Evolutionary conservation across 1,140 invertebrate genomes (phyloP).

Genomic region (Hormaphis cornu): DNA sequence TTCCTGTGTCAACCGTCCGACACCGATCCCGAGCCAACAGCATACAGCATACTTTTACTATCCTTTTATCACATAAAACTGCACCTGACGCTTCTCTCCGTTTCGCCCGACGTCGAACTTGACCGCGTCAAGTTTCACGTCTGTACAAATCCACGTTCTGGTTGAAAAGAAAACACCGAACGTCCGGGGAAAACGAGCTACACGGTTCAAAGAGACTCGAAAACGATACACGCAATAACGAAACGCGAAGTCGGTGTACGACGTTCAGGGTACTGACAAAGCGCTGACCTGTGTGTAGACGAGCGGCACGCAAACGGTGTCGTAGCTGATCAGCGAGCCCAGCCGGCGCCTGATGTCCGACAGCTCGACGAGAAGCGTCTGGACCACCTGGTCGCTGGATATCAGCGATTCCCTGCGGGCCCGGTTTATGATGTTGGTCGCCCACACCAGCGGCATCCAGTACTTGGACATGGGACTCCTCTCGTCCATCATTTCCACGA

Average conservation of each 20-base stretch:
- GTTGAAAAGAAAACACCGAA: background rate
- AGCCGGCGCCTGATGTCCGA: constrained; percentile 70
- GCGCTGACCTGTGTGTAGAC: constrained; percentile 87
- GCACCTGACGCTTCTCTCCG: no score
- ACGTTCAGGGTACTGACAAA: constrained; percentile 27
- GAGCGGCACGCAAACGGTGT: constrained; percentile 92
- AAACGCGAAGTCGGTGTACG: constrained; percentile 14
- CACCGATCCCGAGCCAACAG: no score
- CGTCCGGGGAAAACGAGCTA: background rate
- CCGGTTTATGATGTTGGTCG: constrained; percentile 78
- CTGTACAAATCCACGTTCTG: no score
- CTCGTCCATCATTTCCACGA: constrained; percentile 78
- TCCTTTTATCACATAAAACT: no score
- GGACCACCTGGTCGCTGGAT: constrained; percentile 74
- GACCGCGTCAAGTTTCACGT: no score
- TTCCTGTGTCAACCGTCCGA: no score
- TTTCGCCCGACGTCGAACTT: no score
- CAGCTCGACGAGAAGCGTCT: constrained; percentile 72
- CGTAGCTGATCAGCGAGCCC: constrained; percentile 79
- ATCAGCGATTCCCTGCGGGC: constrained; percentile 72
- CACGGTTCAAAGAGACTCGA: constrained; percentile 8
- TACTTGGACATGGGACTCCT: constrained; percentile 81
- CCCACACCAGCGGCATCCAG: constrained; percentile 88
- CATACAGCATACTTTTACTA: no score
- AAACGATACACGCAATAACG: background rate